Conservation (phyloP, 2,797 vertebrate species). For the Rhynchonycteris naso region DNA sequence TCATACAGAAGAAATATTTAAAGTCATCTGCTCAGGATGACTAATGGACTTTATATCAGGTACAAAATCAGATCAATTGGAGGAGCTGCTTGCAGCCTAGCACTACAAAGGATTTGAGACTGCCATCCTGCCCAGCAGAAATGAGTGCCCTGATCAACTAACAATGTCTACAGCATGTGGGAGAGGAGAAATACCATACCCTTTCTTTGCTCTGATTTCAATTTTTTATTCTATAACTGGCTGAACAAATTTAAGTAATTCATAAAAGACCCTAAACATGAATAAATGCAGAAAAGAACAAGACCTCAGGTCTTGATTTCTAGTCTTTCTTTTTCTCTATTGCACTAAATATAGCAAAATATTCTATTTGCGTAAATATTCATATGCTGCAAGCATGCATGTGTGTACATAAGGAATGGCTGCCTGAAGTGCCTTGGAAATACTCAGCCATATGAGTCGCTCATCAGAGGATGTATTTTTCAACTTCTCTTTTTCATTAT, state of each 20-base stretch:
- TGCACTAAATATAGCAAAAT: not conserved
- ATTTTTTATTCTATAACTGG: not conserved
- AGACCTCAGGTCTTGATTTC: not conserved
- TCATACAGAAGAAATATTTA: not conserved
- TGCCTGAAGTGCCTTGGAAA: not conserved
- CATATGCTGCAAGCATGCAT: not conserved
- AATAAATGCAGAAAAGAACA: not conserved
- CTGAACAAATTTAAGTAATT: not conserved
- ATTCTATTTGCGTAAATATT: not conserved
- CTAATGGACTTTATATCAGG: not conserved
- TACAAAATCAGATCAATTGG: not conserved
- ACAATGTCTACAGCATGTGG: not conserved
- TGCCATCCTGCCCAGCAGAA: not conserved
- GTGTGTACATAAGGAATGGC: fast-evolving
- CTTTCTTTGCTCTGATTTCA: not conserved
- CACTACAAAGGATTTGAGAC: not conserved
- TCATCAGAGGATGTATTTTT: not conserved
- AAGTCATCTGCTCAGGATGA: not conserved
- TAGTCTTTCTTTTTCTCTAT: not conserved
- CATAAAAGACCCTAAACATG: not conserved
- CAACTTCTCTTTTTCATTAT: not conserved
- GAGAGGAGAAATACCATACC: not conserved
- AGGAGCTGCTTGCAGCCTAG: not conserved
- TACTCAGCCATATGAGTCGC: not conserved
- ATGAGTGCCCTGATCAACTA: not conserved